These are phyloP conservation scores for Drosophila lutescens DNA, from an alignment of 2,888 invertebrate genomes.

Conservation along the genomic window DNA sequence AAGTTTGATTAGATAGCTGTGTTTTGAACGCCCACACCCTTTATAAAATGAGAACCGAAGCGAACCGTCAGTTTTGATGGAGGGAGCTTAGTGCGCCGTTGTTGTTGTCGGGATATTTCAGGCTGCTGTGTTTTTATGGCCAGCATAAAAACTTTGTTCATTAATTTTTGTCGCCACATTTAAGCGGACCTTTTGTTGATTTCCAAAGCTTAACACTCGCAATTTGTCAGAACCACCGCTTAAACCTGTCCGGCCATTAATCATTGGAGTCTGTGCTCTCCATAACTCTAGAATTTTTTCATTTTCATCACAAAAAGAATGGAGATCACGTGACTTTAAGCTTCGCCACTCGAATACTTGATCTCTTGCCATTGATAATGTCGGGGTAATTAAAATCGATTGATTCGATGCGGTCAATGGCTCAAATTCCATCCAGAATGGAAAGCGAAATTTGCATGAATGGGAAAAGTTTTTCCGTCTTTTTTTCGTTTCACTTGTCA, in stretches of 20 bases:
- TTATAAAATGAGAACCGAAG: neutral
- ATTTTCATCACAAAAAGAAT: neutral
- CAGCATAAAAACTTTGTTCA: slow-evolving; percentile 78
- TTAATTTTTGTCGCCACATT: slow-evolving; percentile 77
- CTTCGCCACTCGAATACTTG: slow-evolving; percentile 58
- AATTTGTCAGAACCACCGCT: slow-evolving; percentile 65
- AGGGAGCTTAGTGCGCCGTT: slow-evolving; percentile 6
- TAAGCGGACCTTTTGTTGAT: slow-evolving; percentile 52
- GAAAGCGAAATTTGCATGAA: slow-evolving; percentile 59
- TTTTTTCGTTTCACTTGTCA: slow-evolving; percentile 53
- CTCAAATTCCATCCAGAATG: slow-evolving; percentile 9
- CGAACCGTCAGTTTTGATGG: neutral
- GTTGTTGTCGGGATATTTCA: slow-evolving; percentile 17
- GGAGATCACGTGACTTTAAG: slow-evolving; percentile 60
- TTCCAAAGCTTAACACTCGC: slow-evolving; percentile 71
- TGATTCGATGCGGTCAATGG: slow-evolving; percentile 60
- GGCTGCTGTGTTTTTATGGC: slow-evolving; percentile 28
- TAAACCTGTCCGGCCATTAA: slow-evolving; percentile 65
- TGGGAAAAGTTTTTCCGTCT: slow-evolving; percentile 39
- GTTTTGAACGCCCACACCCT: slow-evolving; percentile 48
- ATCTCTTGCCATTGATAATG: slow-evolving; percentile 58
- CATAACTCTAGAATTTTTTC: slow-evolving; percentile 28
- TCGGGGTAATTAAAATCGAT: slow-evolving; percentile 62
- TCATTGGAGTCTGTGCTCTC: slow-evolving; percentile 49
- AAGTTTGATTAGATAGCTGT: slow-evolving; percentile 48